phyloP scores from a whole-genome alignment of 2,888 invertebrate species.

The Pomacea canaliculata region DNA sequence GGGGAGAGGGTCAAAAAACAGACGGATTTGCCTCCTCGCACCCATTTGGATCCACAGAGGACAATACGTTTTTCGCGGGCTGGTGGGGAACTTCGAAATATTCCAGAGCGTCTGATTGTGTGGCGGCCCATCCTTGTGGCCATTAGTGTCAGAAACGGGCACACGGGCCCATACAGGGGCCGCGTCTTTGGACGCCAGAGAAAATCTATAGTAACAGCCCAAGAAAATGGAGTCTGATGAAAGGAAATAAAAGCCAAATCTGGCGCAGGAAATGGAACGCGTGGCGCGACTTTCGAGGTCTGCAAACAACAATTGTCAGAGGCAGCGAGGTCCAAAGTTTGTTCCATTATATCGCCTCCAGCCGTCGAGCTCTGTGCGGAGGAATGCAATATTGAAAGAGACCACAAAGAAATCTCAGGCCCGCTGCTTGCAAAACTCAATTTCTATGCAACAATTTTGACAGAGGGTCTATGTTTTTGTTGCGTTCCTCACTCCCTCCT shows the following conservation, averaged over 20 bases:
- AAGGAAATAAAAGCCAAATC: slow-evolving; percentile 37
- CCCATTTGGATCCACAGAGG: too few relatives aligned
- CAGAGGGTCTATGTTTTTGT: slow-evolving; percentile 23
- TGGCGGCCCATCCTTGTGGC: slow-evolving; percentile 20
- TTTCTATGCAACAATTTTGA: slow-evolving; percentile 31
- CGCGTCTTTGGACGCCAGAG: slow-evolving; percentile 13
- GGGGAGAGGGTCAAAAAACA: background rate
- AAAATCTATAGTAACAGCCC: slow-evolving; percentile 35
- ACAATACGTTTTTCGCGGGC: background rate
- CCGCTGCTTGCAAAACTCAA: slow-evolving; percentile 25
- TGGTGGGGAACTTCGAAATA: slow-evolving; percentile 4
- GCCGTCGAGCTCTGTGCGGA: slow-evolving; percentile 12
- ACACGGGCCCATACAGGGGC: slow-evolving; percentile 7
- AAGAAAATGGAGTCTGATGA: slow-evolving; percentile 36
- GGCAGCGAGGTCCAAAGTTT: slow-evolving; percentile 19
- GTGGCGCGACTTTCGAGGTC: slow-evolving; percentile 30
- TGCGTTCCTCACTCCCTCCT: background rate
- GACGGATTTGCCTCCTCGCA: background rate
- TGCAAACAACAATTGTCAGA: slow-evolving; percentile 28
- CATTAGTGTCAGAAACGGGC: slow-evolving; percentile 23
- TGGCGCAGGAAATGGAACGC: slow-evolving; percentile 36
- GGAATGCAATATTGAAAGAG: slow-evolving; percentile 30
- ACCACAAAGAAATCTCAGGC: slow-evolving; percentile 28
- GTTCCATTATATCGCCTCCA: slow-evolving; percentile 23
- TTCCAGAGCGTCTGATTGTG: slow-evolving; percentile 20